Percentiles rank a stretch among this genome's conserved stretches.
These are phyloP conservation scores for Clunio marinus DNA, from an alignment of 2,888 invertebrate genomes.

Conservation along the genomic window DNA sequence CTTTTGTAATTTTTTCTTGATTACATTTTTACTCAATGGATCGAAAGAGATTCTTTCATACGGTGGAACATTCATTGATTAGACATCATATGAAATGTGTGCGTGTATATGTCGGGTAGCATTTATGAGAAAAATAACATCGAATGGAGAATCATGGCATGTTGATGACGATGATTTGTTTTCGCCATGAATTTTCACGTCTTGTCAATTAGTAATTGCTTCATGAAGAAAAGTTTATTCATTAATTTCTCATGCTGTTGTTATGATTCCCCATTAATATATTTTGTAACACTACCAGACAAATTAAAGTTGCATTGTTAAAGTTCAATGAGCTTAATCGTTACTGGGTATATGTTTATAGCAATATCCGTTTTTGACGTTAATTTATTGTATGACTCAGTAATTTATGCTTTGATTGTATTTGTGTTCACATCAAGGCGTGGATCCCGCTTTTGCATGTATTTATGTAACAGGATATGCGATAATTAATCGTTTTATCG, in stretches of 20 bases:
- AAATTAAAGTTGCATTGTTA: neutral
- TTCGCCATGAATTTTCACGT: too few relatives aligned
- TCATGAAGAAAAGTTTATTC: too few relatives aligned
- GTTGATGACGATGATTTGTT: neutral
- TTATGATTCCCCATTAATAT: too few relatives aligned
- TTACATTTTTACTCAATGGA: too few relatives aligned
- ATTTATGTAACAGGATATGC: conserved; percentile 2
- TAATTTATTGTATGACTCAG: conserved; percentile 15
- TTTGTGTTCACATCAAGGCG: neutral
- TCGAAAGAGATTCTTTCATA: too few relatives aligned
- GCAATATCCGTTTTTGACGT: neutral
- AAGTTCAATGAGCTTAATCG: neutral
- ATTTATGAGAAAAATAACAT: too few relatives aligned
- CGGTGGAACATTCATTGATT: too few relatives aligned
- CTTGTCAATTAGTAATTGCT: conserved; percentile 6
- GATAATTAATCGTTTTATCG: conserved; percentile 23
- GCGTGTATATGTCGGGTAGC: too few relatives aligned
- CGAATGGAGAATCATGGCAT: too few relatives aligned
- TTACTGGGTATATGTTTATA: neutral
- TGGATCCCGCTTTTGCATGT: neutral
- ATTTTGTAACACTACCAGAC: neutral
- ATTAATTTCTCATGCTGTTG: too few relatives aligned
- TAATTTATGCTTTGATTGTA: conserved; percentile 7
- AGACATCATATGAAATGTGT: too few relatives aligned
- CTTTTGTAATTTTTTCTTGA: too few relatives aligned